Evolutionary conservation across 2,888 invertebrate genomes (phyloP), one percentile per base, ranked within the genome.

Genomic region (Scaptomyza reducta): DNA sequence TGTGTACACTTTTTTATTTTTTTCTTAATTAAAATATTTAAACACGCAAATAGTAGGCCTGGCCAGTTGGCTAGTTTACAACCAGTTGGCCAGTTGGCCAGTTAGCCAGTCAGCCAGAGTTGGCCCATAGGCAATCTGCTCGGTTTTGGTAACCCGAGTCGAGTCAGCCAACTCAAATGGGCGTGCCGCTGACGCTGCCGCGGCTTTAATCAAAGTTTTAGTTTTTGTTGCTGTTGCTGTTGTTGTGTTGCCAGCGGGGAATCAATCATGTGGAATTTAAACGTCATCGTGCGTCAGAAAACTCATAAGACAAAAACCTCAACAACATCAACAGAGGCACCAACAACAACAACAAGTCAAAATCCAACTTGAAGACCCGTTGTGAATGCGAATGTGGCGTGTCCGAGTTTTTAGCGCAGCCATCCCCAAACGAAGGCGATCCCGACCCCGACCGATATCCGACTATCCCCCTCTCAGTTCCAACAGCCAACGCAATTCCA

Each of bases 221-320:
- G 40, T 40, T 40, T 16, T 40, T 40, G 40, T 40, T 31, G 38
- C 22, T 16, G 16, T 16, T 40, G 14, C 16, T 40, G 40, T 40
- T 33, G 40, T 33, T 18, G 25, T 22, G 35, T 79, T 71, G 84
- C 86, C 86, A 83, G 84, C 86, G 83, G 86, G 86, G 84, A 84
- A 84, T 84, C 84, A 84, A 84, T 84, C 84, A 84, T 83, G 80
- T 78, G 83, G 87, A 84, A 84, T 86, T 86, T 88, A 83, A 87
- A 87, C 88, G 88, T 84, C 84, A 84, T 87, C 84, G 84, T 84
- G 83, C 84, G 86, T 86, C 87, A 82, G 87, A 87, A 77, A 84
- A 81, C 83, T 85, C 86, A 83, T 82, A 83, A 85, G 86, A 81
- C 75, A 79, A 75, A 76, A 71, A 55, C 46, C 78, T 65, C 27